Base-by-base conservation (phyloP, 2,797 vertebrate genomes). In the Diplodus sargus region DNA sequence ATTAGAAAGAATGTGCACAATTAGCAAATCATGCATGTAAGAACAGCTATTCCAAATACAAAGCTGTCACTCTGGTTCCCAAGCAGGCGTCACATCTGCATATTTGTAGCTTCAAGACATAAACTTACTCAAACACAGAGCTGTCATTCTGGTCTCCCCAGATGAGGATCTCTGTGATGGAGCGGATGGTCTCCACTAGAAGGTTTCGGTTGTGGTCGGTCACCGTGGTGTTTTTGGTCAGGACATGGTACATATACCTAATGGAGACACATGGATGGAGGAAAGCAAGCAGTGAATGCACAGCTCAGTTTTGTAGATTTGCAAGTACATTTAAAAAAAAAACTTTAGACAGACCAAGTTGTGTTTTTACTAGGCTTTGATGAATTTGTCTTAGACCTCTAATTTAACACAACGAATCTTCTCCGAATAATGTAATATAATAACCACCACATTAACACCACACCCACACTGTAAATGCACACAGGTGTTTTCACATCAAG, bases 101-200 rank as follows among this genome's bases (percentile, higher is more conserved):
- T 54, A 52, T 22, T 18, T 34, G 13, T 6, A 34, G 45, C 43
- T 69, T 18, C 58, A 63, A 52, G 2, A 45, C 5, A 20, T 4
- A 2, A 30, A 73, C 97, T 96, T 94, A 99, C 98, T 99, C 98
- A 89, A 99, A 99, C 3, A 99, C 98, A 1, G 98, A 99, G 94
- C 98, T 99, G 96, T 99, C 98, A 95, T 99, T 99, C 83, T 99
- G 98, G 89, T 99, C 98, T 2, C 98, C 98, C 98, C 98, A 99
- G 68, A 99, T 99, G 11, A 99, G 96, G 87, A 99, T 99, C 94
- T 99, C 98, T 0, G 98, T 99, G 84, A 99, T 99, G 66, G 98
- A 97, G 28, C 98, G 97, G 83, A 99, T 99, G n/a, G 98, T 99
- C 91, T 99, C 98, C 74, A 99, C 98, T 7, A 99, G 94, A 15